Conservation (phyloP, 1,140 invertebrate genomes). For the Meloidogyne hapla region DNA sequence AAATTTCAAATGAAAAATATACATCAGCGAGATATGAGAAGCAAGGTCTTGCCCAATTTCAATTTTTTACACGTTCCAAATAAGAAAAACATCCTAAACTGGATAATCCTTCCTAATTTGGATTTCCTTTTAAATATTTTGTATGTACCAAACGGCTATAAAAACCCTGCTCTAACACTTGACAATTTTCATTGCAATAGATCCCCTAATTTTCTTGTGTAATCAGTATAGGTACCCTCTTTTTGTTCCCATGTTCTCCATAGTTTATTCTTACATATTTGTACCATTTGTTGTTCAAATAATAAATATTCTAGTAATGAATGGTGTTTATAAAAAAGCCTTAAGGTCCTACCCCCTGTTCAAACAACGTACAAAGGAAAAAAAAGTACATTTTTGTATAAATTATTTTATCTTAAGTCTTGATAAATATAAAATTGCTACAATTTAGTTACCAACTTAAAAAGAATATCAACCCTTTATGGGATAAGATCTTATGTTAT, state of each 20-base stretch:
- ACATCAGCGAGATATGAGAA: too few relatives aligned
- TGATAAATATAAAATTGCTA: neutral
- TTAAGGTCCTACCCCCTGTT: too few relatives aligned
- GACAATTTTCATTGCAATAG: slow-evolving; percentile 1
- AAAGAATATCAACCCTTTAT: neutral
- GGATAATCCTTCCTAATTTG: neutral
- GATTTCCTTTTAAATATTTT: neutral
- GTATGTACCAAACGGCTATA: neutral
- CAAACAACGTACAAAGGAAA: too few relatives aligned
- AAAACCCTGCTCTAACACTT: neutral
- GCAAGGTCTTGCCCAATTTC: too few relatives aligned
- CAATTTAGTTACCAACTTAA: neutral
- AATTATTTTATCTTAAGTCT: neutral
- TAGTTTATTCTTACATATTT: neutral
- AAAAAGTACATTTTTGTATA: too few relatives aligned
- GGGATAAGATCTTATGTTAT: neutral
- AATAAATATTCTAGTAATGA: neutral
- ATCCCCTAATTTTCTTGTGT: neutral
- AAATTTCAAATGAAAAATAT: too few relatives aligned
- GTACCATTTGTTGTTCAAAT: neutral
- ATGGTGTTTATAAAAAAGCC: too few relatives aligned
- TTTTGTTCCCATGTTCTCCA: neutral
- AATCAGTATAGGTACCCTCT: neutral
- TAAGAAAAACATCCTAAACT: neutral
- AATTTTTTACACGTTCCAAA: neutral